Conservation (phyloP, 2,113 vertebrate genomes). For the Upupa epops region DNA sequence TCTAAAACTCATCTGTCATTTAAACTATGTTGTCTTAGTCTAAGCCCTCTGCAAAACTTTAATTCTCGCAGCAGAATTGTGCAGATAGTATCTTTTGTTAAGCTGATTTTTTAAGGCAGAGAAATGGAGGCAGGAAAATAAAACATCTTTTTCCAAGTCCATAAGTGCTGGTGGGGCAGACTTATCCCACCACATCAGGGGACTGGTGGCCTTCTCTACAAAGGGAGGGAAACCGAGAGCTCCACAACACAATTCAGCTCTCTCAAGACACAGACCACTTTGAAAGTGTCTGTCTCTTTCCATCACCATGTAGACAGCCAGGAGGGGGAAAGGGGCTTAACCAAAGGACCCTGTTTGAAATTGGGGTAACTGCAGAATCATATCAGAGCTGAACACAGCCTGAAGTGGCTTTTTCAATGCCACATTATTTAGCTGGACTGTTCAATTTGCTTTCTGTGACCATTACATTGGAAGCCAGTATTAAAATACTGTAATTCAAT, state of each 20-base stretch:
- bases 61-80: neutral
- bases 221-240: neutral
- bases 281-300: neutral
- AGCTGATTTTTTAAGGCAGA: neutral
- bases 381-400: neutral
- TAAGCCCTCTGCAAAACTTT: neutral
- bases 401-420: conserved; percentile 9
- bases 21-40: neutral
- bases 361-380: neutral
- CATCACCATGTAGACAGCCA: neutral
- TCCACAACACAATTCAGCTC: rapidly evolving
- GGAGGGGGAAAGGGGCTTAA: neutral
- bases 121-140: neutral
- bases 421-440: neutral
- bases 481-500: neutral
- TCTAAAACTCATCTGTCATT: neutral
- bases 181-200: neutral
- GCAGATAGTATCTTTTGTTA: neutral
- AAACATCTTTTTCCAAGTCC: neutral
- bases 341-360: neutral
- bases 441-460: neutral
- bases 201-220: neutral
- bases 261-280: neutral
- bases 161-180: neutral
- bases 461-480: neutral